Base-by-base conservation (phyloP, 2,797 vertebrate species). In the Podargus strigoides region DNA sequence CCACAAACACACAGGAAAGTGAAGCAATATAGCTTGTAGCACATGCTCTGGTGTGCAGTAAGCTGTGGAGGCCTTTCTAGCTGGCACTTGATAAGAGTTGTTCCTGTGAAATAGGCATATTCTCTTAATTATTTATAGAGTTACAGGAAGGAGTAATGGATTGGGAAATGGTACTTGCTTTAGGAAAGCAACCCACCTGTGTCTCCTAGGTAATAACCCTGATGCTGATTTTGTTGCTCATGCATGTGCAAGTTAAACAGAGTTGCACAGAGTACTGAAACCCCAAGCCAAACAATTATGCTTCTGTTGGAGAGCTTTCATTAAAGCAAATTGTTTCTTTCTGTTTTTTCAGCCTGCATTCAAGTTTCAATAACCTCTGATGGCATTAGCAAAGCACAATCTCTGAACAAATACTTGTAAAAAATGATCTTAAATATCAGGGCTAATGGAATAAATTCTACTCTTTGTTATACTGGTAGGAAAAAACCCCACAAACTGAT, bases 121-220 rank as follows among this genome's bases (percentile, higher is more conserved):
- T 85, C 36, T 90, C 69, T 84, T 82, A 91, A 93, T 97, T 96
- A 96, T 97, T 95, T 90, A 90, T 93, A 42, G 44, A 86, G 44
- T 76, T 94, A 81, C 53, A 92, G 70, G 63, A 95, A 93, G 39
- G 50, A 97, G 67, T 74, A 94, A 94, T 9, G 23, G 50, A 73
- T 93, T 83, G 78, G 85, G 77, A 96, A 96, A 80, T 59, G 53
- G 42, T 58, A 28, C 42, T 79, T 87, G 52, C 62, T 87, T 90
- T 55, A 92, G 53, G 66, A 93, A 95, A 91, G 50, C 27, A 94
- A 63, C 32, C 41, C 42, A 92, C 81, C 75, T 94, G 32, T 69
- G 55, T 87, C 81, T 96, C 47, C 53, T 89, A 85, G 82, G 77
- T 70, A 93, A 84, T 93, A 94, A 92, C 39, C 47, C 47, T 78